Conservation (phyloP, 2,797 vertebrate genomes). For the Pelodytes ibericus region DNA sequence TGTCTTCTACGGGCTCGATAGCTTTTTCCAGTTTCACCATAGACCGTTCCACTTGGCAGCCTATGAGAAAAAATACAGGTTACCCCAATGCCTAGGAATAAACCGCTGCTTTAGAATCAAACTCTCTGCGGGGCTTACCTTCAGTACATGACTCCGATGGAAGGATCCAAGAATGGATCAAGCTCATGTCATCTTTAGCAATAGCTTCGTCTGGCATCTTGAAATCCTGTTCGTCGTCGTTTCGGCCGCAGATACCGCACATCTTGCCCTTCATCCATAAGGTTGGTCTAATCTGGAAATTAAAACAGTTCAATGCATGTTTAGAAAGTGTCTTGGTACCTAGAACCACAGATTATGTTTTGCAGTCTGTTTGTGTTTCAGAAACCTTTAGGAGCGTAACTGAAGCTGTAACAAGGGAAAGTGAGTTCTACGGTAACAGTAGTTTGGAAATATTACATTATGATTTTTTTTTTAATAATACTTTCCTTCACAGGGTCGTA, state of each 20-base stretch:
- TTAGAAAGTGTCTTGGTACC: no score
- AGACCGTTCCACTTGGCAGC: constrained; percentile 63
- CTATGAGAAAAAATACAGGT: constrained; percentile 55
- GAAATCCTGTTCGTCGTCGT: constrained; percentile 76
- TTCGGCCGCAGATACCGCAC: constrained; percentile 80
- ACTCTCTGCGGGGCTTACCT: constrained; percentile 55
- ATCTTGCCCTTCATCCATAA: constrained; percentile 83
- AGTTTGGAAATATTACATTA: no score
- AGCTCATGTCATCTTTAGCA: constrained; percentile 71
- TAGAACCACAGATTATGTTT: background rate
- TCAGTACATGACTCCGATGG: constrained; percentile 70
- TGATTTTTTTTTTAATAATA: no score
- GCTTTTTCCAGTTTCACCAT: constrained; percentile 64
- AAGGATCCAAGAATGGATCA: constrained; percentile 79
- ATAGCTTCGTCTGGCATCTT: constrained; percentile 70
- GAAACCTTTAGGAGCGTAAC: no score
- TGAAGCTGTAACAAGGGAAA: no score
- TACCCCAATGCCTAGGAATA: background rate
- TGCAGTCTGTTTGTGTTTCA: no score
- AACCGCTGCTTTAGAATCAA: background rate
- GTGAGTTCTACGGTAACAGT: no score
- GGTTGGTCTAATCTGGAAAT: constrained; percentile 71
- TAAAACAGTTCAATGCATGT: background rate
- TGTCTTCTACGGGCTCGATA: constrained; percentile 34
- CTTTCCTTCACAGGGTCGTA: no score